Evolutionary conservation across 2,888 invertebrate species (phyloP), one percentile per base, ranked within the genome.

Genomic region (Torymus auratus): DNA sequence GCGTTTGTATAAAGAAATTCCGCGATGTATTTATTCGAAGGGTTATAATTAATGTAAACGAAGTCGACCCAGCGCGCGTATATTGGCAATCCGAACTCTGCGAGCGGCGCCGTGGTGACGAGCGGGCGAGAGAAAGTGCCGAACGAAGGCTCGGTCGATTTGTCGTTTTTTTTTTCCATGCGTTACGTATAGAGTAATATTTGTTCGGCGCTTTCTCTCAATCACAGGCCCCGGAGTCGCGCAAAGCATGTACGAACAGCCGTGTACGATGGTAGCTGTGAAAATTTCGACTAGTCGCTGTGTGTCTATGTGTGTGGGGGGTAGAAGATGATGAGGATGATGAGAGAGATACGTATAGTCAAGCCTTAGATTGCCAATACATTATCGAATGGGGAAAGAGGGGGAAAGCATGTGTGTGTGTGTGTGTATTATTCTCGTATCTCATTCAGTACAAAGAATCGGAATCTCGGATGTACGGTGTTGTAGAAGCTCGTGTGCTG

Each of bases 271-370:
- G 41, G 41, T 62, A 69, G 69, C 69, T 69, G 69, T 58, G 74
- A 76, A 78, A 65, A 64, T 64, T 65, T 70, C 20, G 81, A 81
- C 81, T 81, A 81, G 81, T 80, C 80, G 75, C 67, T 61, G 50
- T 41, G 5, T 41, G 41, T n/a, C n/a, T n/a, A n/a, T 41, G 41
- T 41, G 1, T n/a, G 53, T 17, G 62, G 65, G 67, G 60, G 68
- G 23, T 7, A 7, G 28, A 28, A 0, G 41, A 41, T 41, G 41
- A 41, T 41, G 41, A 41, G 5, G 41, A 41, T 7, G 41, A 41
- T 41, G 41, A 41, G 41, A 41, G 41, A 41, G 41, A 41, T 41
- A 41, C 41, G 7, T 41, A 41, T 69, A 76, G 60, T 75, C 75
- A 64, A 80, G 58, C 28, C 75, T 75, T 65, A 20, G 73, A 73